Evolutionary conservation across 2,888 invertebrate genomes (phyloP), one percentile per base, ranked within the genome.

Genomic region (Reticulitermes lucifugus): DNA sequence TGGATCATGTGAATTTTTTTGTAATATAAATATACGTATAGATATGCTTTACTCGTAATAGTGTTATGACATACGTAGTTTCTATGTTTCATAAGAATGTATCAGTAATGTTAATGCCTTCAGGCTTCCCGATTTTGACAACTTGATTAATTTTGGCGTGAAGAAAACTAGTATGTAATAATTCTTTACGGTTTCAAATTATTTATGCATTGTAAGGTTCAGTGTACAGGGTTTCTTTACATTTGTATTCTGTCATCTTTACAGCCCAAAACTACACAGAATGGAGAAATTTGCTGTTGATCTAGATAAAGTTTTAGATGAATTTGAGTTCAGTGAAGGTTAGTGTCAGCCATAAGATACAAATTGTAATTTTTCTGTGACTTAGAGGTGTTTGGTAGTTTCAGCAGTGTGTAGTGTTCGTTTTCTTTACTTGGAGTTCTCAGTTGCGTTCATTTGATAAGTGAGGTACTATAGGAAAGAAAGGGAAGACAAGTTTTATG

Each of bases 261-360:
- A 41, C 73, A 73, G 41, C 5, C 3, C 35, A 21, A 70, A 41
- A 41, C 21, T 21, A 14, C 73, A 21, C 21, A 60, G 59, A 22
- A 93, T 93, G 93, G 93, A 93, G 89, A 93, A 93, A 88, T 93
- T 93, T 89, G 92, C 93, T 85, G 94, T 96, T 87, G 96, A 97
- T 91, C 92, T 97, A 89, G 96, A 97, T 90, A 95, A 96, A 92
- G 96, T 96, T 87, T 92, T 97, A 86, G 96, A 97, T 91, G 96
- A 96, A 90, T 95, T 97, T 89, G 96, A 97, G 90, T 93, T 95
- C 88, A 94, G 94, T 89, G 95, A 96, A 92, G 92, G 92, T 92
- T 89, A 88, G 87, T 85, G 43, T 55, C 55, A 55, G 18, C 55
- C 5, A 51, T 51, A 51, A 51, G 14, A 51, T 51, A 6, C 4